Base-by-base conservation (phyloP, 2,888 invertebrate genomes). In the Nasonia oneida region DNA sequence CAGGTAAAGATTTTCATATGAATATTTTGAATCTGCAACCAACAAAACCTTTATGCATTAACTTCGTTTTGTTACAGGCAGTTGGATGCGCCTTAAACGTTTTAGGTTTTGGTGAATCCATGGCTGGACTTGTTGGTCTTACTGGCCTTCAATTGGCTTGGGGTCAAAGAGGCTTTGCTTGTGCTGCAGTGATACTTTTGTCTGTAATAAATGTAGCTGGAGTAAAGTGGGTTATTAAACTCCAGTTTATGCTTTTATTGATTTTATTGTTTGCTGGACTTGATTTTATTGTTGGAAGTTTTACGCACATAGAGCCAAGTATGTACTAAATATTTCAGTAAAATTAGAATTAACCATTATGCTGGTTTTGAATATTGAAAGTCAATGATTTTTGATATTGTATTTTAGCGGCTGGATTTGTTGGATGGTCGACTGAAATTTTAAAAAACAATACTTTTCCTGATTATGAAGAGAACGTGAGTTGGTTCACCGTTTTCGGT, bases 21-120 rank as follows among this genome's bases (percentile, higher is more conserved):
- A 61, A 8, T 50, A 37, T 53, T 29, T 61, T 5, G 42, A 76
- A 81, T 33, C 33, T 14, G 3, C 3, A 83, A 50, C 61, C 79
- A 23, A 78, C 70, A 53, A 80, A 86, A 85, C 76, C 85, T 85
- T 77, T 83, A 89, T 61, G 15, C 12, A 33, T 2, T n/a, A 39
- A 70, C 14, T 23, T 73, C 33, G 42, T 47, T 75, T 83, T 47
- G 57, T 78, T 78, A 23, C 95, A 99, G 97, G 98, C 98, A 84
- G 99, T 99, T 1, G 98, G 98, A 86, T 98, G 98, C 94, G 98
- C 99, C 39, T 94, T 99, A 86, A 98, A 99, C 94, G 98, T 99
- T 14, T 96, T 99, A 94, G 98, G 99, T 91, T 99, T 99, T 94
- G 99, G 99, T 70, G 99, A 99, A 94, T 98, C 98, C 0, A 97